Percentiles rank a stretch among this genome's conserved stretches.
Evolutionary conservation across 2,888 invertebrate genomes (phyloP).

Genomic region (Cosmia trapezina): DNA sequence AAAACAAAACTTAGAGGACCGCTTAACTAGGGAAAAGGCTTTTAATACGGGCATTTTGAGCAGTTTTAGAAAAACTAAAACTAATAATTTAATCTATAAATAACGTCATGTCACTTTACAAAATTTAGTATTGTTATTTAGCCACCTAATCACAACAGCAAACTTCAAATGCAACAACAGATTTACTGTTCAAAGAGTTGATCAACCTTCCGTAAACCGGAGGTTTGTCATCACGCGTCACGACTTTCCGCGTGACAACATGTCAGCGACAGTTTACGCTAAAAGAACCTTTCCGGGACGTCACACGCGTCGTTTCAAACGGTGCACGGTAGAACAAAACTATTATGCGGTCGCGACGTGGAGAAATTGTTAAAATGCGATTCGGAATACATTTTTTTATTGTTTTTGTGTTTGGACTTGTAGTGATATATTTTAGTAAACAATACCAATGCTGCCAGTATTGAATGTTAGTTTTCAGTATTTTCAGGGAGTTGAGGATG

Average conservation of each 20-base stretch:
- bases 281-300: conserved; percentile 57
- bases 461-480: neutral
- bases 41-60: neutral
- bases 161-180: neutral
- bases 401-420: neutral
- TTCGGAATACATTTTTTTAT: conserved; percentile 11
- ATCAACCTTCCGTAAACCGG: neutral
- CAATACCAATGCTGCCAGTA: neutral
- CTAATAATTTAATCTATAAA: neutral
- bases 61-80: neutral
- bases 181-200: neutral
- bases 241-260: conserved; percentile 43
- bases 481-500: neutral
- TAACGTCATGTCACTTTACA: too few relatives aligned
- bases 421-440: neutral
- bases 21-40: neutral
- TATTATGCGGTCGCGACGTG: conserved; percentile 23
- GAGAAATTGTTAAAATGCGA: conserved; percentile 39
- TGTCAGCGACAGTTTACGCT: conserved; percentile 66
- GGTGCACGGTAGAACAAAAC: conserved; percentile 31
- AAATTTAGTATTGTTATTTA: neutral
- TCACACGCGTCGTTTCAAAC: conserved; percentile 51
- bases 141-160: neutral
- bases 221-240: conserved; percentile 37
- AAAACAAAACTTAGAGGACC: neutral